Evolutionary conservation across 2,113 vertebrate genomes (phyloP).

Genomic region (Diadophis punctatus): DNA sequence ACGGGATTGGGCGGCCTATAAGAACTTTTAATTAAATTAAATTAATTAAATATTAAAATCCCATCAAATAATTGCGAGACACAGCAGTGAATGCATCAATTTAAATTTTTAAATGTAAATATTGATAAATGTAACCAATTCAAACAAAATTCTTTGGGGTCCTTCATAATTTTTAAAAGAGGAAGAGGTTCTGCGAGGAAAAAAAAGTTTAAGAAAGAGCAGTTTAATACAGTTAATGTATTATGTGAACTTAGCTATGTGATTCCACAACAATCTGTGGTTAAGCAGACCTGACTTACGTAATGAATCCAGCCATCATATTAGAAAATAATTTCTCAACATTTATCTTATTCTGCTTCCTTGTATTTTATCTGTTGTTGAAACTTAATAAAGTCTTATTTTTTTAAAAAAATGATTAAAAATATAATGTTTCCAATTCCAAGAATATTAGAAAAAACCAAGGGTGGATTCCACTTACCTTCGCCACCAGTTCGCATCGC

Average conservation of each 20-base stretch:
- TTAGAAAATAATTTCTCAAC: neutral
- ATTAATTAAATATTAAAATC: neutral
- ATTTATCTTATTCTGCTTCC: neutral
- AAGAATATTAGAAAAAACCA: neutral
- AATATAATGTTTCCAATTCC: neutral
- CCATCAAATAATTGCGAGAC: neutral
- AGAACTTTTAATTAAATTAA: no score
- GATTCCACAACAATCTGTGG: neutral
- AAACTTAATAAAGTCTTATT: neutral
- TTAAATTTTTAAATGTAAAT: neutral
- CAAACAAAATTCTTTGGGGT: neutral
- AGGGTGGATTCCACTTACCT: no score
- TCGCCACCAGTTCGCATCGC: no score
- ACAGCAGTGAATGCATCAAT: neutral
- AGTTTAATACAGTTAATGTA: neutral
- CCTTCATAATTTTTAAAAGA: neutral
- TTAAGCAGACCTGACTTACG: neutral
- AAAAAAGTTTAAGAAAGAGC: neutral
- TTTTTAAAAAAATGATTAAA: neutral
- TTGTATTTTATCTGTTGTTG: neutral
- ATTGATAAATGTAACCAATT: neutral
- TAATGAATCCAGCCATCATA: neutral
- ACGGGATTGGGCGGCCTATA: no score
- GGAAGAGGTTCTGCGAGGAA: neutral
- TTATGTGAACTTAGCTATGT: neutral